Percentiles rank a stretch among this genome's conserved stretches.
phyloP scores from a whole-genome alignment of 2,888 invertebrate genomes.

The Pegoplata infirma region DNA sequence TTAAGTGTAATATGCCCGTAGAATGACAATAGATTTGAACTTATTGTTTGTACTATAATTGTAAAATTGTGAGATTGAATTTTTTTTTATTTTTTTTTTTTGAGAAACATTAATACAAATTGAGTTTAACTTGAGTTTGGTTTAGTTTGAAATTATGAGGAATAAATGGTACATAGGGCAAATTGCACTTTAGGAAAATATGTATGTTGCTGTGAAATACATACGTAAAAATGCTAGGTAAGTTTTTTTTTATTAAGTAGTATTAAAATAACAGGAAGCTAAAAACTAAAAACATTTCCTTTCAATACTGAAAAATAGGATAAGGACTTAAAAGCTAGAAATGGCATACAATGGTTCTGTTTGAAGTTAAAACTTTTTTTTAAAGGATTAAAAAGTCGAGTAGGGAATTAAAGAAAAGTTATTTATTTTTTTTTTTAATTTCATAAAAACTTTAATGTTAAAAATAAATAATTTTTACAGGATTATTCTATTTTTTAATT shows the following conservation, averaged over 20 bases:
- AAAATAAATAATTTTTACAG: no score
- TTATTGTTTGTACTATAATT: slow-evolving; percentile 24
- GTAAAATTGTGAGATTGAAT: slow-evolving; percentile 2
- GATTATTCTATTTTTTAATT: no score
- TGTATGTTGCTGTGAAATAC: no score
- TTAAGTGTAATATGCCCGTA: slow-evolving; percentile 49
- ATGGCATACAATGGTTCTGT: background rate
- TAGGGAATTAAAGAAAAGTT: no score
- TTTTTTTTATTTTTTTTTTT: no score
- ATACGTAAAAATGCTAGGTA: background rate
- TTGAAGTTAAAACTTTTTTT: background rate
- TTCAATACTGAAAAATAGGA: background rate
- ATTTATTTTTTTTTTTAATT: no score
- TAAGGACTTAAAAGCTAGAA: background rate
- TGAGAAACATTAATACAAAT: background rate
- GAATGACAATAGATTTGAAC: slow-evolving; percentile 58
- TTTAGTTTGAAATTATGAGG: background rate
- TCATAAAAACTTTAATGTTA: no score
- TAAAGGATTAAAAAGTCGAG: no score
- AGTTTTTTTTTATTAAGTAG: background rate
- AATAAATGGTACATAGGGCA: background rate
- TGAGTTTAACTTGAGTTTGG: background rate
- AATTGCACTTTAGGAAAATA: background rate
- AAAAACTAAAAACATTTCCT: no score
- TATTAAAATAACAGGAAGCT: background rate